These are phyloP conservation scores for Tokudaia tokunoshimensis DNA, from an alignment of 2,797 vertebrate genomes.

Conservation along the genomic window DNA sequence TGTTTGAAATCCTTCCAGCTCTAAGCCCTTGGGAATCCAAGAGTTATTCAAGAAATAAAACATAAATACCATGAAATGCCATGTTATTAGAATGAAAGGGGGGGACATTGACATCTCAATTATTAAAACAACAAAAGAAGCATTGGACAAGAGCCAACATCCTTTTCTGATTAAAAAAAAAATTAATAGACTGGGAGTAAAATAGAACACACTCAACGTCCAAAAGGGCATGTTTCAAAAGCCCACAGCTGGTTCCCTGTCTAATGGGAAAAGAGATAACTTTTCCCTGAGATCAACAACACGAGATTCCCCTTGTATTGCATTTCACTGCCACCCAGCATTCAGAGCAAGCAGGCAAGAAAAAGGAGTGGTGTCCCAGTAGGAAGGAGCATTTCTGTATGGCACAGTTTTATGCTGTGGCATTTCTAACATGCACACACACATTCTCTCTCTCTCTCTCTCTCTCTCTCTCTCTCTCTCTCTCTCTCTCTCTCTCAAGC, in stretches of 20 bases:
- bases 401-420: not conserved
- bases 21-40: not conserved
- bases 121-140: slow-evolving; percentile 9
- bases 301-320: not conserved
- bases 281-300: not conserved
- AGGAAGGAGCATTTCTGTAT: not conserved
- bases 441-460: not conserved
- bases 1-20: not conserved
- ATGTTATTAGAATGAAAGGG: not conserved
- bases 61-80: not conserved
- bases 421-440: not conserved
- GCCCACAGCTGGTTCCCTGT: not conserved
- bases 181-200: not conserved
- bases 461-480: too few relatives aligned
- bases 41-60: not conserved
- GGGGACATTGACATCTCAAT: not conserved
- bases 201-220: not conserved
- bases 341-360: not conserved
- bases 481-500: too few relatives aligned
- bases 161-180: not conserved
- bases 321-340: too few relatives aligned
- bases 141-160: not conserved
- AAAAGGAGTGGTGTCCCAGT: not conserved
- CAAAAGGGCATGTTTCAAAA: not conserved
- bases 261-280: not conserved